Evolutionary conservation across 2,888 invertebrate genomes (phyloP).

Genomic region (Perdita meconis): DNA sequence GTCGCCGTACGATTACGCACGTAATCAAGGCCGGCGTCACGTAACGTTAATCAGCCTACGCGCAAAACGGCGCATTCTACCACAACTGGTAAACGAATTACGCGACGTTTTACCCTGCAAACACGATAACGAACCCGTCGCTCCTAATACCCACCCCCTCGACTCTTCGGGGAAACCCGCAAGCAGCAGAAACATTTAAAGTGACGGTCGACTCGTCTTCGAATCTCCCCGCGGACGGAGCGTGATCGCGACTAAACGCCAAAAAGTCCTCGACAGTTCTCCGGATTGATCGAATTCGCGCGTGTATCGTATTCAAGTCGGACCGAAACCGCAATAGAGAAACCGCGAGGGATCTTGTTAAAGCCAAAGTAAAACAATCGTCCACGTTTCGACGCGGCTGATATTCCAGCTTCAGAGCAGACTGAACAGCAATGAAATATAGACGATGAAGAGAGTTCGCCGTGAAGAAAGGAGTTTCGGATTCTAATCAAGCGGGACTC

Average conservation of each 20-base stretch:
- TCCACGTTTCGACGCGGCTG: background rate
- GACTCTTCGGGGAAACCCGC: background rate
- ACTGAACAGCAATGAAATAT: no score
- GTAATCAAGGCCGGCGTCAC: conserved; percentile 60
- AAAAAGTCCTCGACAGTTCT: background rate
- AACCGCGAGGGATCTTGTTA: conserved; percentile 27
- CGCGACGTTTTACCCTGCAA: conserved; percentile 21
- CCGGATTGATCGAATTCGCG: background rate
- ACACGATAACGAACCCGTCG: conserved; percentile 31
- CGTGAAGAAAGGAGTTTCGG: no score
- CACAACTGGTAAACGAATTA: conserved; percentile 38
- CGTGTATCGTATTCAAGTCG: background rate
- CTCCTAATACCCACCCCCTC: conserved; percentile 25
- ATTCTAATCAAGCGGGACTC: no score
- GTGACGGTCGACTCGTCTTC: no score
- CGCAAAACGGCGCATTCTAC: conserved; percentile 12
- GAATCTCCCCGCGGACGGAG: background rate
- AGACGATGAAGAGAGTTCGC: no score
- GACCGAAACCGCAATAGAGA: conserved; percentile 30
- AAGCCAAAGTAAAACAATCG: no score
- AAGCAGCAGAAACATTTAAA: background rate
- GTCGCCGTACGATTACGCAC: conserved; percentile 41
- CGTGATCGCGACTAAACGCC: background rate
- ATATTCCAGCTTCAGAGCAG: background rate
- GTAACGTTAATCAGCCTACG: conserved; percentile 56